Conservation (phyloP, 2,888 invertebrate genomes). For the Agrochola lychnidis region DNA sequence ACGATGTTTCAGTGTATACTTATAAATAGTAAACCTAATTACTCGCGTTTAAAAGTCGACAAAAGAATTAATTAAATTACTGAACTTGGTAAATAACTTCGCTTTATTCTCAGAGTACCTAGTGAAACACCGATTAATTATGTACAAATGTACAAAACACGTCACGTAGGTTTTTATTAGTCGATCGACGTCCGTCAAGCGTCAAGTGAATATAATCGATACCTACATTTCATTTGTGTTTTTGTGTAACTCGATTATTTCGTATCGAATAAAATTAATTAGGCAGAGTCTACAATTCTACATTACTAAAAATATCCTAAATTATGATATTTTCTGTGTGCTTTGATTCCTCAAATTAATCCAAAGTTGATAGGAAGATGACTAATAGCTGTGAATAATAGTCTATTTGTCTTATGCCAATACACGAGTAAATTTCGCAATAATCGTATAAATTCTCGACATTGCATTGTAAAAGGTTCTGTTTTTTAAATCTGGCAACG, state of each 20-base stretch:
- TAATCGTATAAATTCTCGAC: neutral
- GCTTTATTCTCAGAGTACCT: constrained; percentile 29
- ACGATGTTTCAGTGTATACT: constrained; percentile 29
- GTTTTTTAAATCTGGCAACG: neutral
- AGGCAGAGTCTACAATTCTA: neutral
- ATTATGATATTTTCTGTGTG: neutral
- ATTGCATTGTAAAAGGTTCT: neutral
- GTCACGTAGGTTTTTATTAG: constrained; percentile 46
- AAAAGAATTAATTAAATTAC: constrained; percentile 58
- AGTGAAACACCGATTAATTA: constrained; percentile 33
- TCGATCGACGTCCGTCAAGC: constrained; percentile 9
- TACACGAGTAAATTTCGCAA: neutral
- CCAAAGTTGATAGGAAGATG: neutral
- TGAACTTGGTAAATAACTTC: constrained; percentile 45
- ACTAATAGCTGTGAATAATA: neutral
- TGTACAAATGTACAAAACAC: constrained; percentile 54
- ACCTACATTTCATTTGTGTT: neutral
- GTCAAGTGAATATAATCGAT: constrained; percentile 23
- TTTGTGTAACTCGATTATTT: neutral
- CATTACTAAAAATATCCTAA: neutral
- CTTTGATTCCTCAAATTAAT: neutral
- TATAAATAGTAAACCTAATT: constrained; percentile 42
- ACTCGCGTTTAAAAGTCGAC: constrained; percentile 22
- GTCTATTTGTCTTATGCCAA: neutral
- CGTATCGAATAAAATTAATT: neutral